Conservation (phyloP, 2,797 vertebrate species). For the Lepilemur septentrionalis region DNA sequence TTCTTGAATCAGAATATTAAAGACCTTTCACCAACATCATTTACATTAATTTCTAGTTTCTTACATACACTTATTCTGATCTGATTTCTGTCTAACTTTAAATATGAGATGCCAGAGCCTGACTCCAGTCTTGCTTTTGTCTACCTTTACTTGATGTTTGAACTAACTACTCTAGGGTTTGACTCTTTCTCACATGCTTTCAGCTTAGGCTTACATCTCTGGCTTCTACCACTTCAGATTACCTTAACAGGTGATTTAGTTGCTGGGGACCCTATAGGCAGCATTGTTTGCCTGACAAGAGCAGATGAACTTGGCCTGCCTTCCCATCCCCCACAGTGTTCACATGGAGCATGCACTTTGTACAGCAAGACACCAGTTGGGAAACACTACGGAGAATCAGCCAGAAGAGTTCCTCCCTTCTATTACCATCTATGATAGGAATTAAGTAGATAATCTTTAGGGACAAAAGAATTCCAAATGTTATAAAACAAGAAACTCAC, state of each 20-base stretch:
- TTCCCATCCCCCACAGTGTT: not conserved
- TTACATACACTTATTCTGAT: not conserved
- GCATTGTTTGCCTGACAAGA: not conserved
- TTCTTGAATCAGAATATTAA: not conserved
- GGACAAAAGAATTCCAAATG: not conserved
- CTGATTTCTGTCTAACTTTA: not conserved
- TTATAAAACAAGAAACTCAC: not conserved
- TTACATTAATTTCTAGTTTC: not conserved
- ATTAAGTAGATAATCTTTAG: not conserved
- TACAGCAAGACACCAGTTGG: not conserved
- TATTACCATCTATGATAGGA: not conserved
- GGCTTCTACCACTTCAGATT: too few relatives aligned
- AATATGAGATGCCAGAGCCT: fast-evolving
- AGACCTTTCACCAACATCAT: not conserved
- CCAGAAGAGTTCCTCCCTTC: not conserved
- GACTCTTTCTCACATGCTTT: not conserved
- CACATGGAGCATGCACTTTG: not conserved
- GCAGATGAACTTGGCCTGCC: too few relatives aligned
- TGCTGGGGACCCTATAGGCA: not conserved
- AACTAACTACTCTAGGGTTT: not conserved
- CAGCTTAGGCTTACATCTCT: not conserved
- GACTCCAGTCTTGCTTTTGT: not conserved
- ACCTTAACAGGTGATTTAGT: not conserved
- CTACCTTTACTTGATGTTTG: not conserved
- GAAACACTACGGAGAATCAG: not conserved